phyloP scores from a whole-genome alignment of 2,113 vertebrate genomes.

The Entelurus aequoreus region DNA sequence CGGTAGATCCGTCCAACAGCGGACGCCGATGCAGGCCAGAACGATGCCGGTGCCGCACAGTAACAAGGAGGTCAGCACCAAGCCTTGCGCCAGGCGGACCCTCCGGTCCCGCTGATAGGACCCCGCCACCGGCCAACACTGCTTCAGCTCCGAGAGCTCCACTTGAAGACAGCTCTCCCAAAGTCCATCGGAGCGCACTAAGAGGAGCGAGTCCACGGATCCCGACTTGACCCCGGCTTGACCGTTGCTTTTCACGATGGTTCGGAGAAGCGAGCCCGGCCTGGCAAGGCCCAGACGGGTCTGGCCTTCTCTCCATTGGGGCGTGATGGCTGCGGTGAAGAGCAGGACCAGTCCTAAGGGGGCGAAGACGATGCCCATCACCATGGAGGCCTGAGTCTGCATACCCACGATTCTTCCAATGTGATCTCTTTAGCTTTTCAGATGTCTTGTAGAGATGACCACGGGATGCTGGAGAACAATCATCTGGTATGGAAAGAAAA shows the following conservation, averaged over 20 bases:
- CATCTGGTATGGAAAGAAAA: background rate
- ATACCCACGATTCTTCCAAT: conserved; percentile 32
- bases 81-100: conserved; percentile 62
- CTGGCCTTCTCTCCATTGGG: conserved; percentile 75
- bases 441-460: background rate
- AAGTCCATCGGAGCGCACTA: conserved; percentile 70
- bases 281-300: conserved; percentile 48
- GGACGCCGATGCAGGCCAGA: conserved; percentile 70
- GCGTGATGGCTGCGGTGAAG: conserved; percentile 76
- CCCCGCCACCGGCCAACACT: conserved; percentile 73
- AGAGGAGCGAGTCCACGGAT: conserved; percentile 45
- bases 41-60: conserved; percentile 72
- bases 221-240: conserved; percentile 20
- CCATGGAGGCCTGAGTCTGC: conserved; percentile 74
- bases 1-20: conserved; percentile 74
- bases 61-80: conserved; percentile 71
- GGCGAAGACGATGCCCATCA: conserved; percentile 75
- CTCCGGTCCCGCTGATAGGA: conserved; percentile 62
- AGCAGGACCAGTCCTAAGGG: conserved; percentile 74
- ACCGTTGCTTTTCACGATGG: conserved; percentile 38
- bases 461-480: background rate
- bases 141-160: conserved; percentile 68
- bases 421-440: background rate
- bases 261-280: conserved; percentile 29
- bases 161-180: conserved; percentile 79